Conservation (phyloP, 2,113 vertebrate genomes). For the Ovibos moschatus region DNA sequence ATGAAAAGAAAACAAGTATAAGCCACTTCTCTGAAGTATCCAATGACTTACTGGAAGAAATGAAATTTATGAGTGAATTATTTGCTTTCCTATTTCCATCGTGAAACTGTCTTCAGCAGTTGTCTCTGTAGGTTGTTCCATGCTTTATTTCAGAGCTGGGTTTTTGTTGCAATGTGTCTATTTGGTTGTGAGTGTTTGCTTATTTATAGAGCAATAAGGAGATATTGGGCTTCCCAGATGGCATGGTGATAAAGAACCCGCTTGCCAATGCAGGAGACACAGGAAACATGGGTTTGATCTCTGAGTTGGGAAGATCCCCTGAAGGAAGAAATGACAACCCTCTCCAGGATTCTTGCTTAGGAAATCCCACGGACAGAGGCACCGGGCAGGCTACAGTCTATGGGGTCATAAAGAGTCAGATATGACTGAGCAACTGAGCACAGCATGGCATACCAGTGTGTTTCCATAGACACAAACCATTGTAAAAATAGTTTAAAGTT, state of each 20-base stretch:
- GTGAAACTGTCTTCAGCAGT: neutral
- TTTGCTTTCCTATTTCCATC: constrained; percentile 66
- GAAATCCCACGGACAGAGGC: neutral
- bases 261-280: neutral
- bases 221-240: neutral
- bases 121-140: neutral
- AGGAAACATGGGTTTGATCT: neutral
- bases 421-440: neutral
- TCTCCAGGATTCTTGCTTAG: neutral
- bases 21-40: constrained; percentile 76
- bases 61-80: constrained; percentile 58
- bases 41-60: constrained; percentile 82
- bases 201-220: neutral
- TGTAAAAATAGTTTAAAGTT: neutral
- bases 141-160: neutral
- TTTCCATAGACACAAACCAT: neutral
- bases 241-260: neutral
- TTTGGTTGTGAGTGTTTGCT: neutral
- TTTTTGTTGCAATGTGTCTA: neutral
- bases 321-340: neutral
- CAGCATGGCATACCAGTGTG: neutral
- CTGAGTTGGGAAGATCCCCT: neutral
- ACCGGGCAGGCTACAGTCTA: neutral
- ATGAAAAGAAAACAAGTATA: constrained; percentile 80
- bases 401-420: neutral